Conservation (phyloP, 2,888 invertebrate genomes). For the Cephonodes hylas region DNA sequence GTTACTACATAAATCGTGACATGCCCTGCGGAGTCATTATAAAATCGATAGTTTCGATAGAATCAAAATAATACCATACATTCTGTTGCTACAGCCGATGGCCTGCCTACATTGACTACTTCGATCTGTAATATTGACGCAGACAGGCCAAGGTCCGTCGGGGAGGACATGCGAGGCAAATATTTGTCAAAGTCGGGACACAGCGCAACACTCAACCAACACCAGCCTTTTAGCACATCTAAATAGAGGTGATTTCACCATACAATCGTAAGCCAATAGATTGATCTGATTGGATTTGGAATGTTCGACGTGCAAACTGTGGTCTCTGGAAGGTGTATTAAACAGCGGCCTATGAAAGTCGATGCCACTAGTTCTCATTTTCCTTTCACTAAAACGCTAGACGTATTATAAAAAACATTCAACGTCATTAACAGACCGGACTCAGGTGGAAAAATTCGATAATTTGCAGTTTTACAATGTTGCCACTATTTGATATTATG, state of each 20-base stretch:
- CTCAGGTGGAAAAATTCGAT: neutral
- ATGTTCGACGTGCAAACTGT: constrained; percentile 6
- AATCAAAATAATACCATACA: neutral
- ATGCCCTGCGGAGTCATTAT: neutral
- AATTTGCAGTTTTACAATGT: too few species aligned
- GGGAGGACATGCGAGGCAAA: constrained; percentile 33
- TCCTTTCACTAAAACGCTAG: constrained; percentile 6
- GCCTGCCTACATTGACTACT: constrained; percentile 21
- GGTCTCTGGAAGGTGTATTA: neutral
- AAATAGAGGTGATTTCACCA: constrained; percentile 31
- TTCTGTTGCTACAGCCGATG: neutral
- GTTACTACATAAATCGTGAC: neutral
- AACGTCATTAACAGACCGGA: neutral
- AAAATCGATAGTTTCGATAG: neutral
- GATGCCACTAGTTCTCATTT: constrained; percentile 5
- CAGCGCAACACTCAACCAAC: constrained; percentile 22
- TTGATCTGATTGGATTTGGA: constrained; percentile 34
- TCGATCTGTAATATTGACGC: constrained; percentile 15
- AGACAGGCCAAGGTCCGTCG: constrained; percentile 14
- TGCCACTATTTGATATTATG: too few species aligned
- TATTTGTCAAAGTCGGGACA: constrained; percentile 40
- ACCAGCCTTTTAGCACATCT: constrained; percentile 25
- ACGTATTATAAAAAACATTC: constrained; percentile 1
- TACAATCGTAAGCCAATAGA: constrained; percentile 16
- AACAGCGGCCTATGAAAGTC: neutral